Evolutionary conservation across 1,140 invertebrate species (phyloP).

Genomic region (Drosophila hydei): DNA sequence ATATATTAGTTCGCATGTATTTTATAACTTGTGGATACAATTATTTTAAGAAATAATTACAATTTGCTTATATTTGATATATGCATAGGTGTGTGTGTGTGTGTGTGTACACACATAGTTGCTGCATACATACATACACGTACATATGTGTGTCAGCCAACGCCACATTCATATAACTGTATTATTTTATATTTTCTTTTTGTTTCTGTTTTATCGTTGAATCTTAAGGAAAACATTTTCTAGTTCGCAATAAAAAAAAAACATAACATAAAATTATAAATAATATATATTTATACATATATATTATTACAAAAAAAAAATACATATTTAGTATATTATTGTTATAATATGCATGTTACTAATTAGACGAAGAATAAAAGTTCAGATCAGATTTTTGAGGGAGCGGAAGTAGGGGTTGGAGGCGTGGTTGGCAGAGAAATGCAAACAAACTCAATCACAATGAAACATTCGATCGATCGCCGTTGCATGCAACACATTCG

Average conservation of each 20-base stretch:
- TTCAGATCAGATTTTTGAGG: not conserved
- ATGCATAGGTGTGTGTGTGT: not conserved
- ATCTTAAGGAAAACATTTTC: slow-evolving; percentile 77
- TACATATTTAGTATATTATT: slow-evolving; percentile 46
- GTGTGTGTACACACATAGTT: slow-evolving; percentile 17
- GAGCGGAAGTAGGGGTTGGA: not conserved
- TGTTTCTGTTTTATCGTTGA: slow-evolving; percentile 61
- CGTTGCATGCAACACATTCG: slow-evolving; percentile 1
- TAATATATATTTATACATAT: slow-evolving; percentile 5
- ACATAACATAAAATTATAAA: not conserved
- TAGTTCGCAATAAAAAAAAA: slow-evolving; percentile 65
- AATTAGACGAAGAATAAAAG: slow-evolving; percentile 30
- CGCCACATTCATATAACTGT: slow-evolving; percentile 45
- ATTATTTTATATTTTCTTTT: slow-evolving; percentile 23
- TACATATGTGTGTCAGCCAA: slow-evolving; percentile 30
- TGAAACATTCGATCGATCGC: slow-evolving; percentile 59
- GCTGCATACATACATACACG: slow-evolving; percentile 11
- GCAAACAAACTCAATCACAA: slow-evolving; percentile 80
- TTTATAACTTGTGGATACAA: slow-evolving; percentile 67
- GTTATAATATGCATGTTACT: slow-evolving; percentile 27
- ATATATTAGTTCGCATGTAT: slow-evolving; percentile 56
- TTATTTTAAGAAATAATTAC: slow-evolving; percentile 79
- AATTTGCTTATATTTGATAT: slow-evolving; percentile 57
- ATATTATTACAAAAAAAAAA: slow-evolving; percentile 52
- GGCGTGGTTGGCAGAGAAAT: slow-evolving; percentile 52